phyloP scores from a whole-genome alignment of 1,140 invertebrate genomes.

The Magallana angulata region DNA sequence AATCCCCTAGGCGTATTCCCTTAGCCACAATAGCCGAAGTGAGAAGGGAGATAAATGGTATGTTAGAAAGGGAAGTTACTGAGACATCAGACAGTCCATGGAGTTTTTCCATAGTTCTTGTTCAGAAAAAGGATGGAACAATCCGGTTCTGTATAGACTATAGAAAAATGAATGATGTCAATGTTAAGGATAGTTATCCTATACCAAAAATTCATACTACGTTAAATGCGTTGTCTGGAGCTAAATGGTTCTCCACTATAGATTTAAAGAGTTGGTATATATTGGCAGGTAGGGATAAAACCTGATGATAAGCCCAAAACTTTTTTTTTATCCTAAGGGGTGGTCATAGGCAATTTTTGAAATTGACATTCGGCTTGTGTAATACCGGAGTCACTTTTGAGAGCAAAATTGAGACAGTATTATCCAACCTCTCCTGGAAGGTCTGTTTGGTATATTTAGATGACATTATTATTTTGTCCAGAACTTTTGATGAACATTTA shows the following conservation, averaged over 20 bases:
- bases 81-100: slow-evolving; percentile 77
- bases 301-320: slow-evolving; percentile 74
- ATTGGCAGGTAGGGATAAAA: slow-evolving; percentile 77
- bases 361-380: slow-evolving; percentile 27
- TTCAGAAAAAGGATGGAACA: slow-evolving; percentile 78
- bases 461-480: slow-evolving; percentile 57
- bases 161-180: slow-evolving; percentile 78
- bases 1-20: slow-evolving; percentile 21
- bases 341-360: slow-evolving; percentile 34
- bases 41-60: slow-evolving; percentile 68
- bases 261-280: no score
- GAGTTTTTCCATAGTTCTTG: slow-evolving; percentile 80
- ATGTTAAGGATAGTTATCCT: slow-evolving; percentile 80
- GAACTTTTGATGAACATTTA: slow-evolving; percentile 50
- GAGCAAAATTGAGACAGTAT: slow-evolving; percentile 40
- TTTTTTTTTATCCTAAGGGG: slow-evolving; percentile 50
- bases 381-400: slow-evolving; percentile 33
- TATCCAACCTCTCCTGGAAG: slow-evolving; percentile 33
- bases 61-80: slow-evolving; percentile 75
- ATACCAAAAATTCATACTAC: slow-evolving; percentile 80
- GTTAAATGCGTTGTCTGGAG: slow-evolving; percentile 75
- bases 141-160: slow-evolving; percentile 80
- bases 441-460: slow-evolving; percentile 54
- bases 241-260: no score
- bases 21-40: neutral